phyloP scores from a whole-genome alignment of 2,888 invertebrate species.

The Papilio gigon region DNA sequence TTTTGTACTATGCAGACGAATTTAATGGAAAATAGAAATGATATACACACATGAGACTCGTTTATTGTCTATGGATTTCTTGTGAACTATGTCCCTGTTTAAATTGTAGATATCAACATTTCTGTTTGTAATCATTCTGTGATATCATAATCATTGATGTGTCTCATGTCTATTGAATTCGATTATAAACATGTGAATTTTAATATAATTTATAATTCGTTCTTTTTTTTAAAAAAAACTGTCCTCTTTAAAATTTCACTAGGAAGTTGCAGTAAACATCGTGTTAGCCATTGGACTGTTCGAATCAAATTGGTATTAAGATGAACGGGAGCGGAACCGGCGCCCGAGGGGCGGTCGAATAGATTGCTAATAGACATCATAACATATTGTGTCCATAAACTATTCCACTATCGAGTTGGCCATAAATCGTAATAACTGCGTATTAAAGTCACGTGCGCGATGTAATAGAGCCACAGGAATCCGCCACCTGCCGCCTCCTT shows the following conservation, averaged over 20 bases:
- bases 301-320: constrained; percentile 23
- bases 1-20: no score
- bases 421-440: constrained; percentile 58
- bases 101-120: no score
- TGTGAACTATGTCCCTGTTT: no score
- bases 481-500: constrained; percentile 71
- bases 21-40: no score
- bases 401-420: constrained; percentile 46
- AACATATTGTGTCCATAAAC: constrained; percentile 45
- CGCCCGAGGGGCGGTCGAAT: constrained; percentile 28
- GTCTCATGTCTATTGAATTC: no score
- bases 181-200: no score
- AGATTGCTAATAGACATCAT: constrained; percentile 40
- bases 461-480: constrained; percentile 56
- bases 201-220: background rate
- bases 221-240: background rate
- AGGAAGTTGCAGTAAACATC: background rate
- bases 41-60: no score
- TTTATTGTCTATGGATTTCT: no score
- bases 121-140: no score
- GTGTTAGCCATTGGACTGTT: background rate
- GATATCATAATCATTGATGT: no score
- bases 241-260: background rate
- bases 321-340: constrained; percentile 20
- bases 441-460: constrained; percentile 64